phyloP scores from a whole-genome alignment of 2,113 vertebrate species.

The Hiodon alosoides region DNA sequence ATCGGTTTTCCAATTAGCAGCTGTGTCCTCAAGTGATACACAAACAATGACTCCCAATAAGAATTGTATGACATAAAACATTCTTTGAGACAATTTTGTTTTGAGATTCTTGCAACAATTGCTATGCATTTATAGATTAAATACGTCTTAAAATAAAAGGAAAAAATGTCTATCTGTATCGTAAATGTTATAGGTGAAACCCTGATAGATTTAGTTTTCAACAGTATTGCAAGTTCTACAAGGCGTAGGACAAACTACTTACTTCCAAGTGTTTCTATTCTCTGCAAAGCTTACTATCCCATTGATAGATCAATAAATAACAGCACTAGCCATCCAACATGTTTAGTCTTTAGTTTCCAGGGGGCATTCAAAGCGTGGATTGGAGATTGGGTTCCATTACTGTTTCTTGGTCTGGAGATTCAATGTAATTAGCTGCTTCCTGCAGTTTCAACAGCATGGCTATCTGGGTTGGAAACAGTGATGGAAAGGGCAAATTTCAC shows the following conservation, averaged over 20 bases:
- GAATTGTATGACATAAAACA: slow-evolving; percentile 23
- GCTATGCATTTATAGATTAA: slow-evolving; percentile 61
- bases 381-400: slow-evolving; percentile 78
- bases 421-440: slow-evolving; percentile 92
- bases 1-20: slow-evolving; percentile 42
- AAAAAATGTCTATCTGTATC: slow-evolving; percentile 26
- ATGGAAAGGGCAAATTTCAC: neutral
- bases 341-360: slow-evolving; percentile 40
- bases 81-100: slow-evolving; percentile 25
- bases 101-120: slow-evolving; percentile 37
- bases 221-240: slow-evolving; percentile 19
- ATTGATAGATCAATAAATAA: slow-evolving; percentile 15
- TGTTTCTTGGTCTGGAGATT: slow-evolving; percentile 86
- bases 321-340: slow-evolving; percentile 35
- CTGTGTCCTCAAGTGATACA: slow-evolving; percentile 30
- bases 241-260: slow-evolving; percentile 29
- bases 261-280: slow-evolving; percentile 30
- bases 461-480: slow-evolving; percentile 67
- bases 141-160: slow-evolving; percentile 42
- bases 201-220: slow-evolving; percentile 13
- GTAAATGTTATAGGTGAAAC: slow-evolving; percentile 14
- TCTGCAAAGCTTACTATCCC: slow-evolving; percentile 31
- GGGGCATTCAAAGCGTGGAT: slow-evolving; percentile 60
- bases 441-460: slow-evolving; percentile 97
- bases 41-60: slow-evolving; percentile 25